Conservation (phyloP, 2,113 vertebrate genomes). For the Erythrocercus mccallii region DNA sequence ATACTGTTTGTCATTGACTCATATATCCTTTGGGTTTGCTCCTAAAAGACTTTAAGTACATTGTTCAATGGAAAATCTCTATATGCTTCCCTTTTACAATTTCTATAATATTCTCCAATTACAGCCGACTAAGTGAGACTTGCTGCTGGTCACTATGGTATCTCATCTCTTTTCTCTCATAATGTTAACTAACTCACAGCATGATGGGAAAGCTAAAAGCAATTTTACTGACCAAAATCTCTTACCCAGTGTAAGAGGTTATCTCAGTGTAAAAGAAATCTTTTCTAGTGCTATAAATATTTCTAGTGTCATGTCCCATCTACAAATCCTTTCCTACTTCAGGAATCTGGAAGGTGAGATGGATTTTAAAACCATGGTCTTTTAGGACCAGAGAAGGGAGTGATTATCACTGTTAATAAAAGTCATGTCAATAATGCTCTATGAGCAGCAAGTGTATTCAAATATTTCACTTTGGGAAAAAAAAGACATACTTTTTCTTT, state of each 20-base stretch:
- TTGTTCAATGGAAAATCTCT: background rate
- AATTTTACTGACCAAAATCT: background rate
- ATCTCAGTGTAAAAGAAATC: background rate
- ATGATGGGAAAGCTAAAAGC: background rate
- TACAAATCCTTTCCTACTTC: background rate
- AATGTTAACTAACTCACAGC: background rate
- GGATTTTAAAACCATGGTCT: background rate
- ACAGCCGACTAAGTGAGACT: background rate
- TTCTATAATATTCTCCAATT: background rate
- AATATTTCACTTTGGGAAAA: background rate
- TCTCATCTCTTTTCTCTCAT: background rate
- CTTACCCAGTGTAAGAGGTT: background rate
- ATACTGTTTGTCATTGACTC: background rate
- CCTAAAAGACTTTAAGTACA: background rate
- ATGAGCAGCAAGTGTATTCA: background rate
- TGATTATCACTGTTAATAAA: background rate
- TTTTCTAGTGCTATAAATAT: background rate
- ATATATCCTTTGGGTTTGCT: background rate
- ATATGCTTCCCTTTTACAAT: background rate
- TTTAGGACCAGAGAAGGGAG: background rate
- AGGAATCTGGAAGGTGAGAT: background rate
- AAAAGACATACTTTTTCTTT: background rate
- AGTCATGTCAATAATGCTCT: background rate
- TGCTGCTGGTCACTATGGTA: background rate
- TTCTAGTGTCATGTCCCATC: fast-evolving